Conservation (phyloP, 2,113 vertebrate genomes). For the Rallus limicola region DNA sequence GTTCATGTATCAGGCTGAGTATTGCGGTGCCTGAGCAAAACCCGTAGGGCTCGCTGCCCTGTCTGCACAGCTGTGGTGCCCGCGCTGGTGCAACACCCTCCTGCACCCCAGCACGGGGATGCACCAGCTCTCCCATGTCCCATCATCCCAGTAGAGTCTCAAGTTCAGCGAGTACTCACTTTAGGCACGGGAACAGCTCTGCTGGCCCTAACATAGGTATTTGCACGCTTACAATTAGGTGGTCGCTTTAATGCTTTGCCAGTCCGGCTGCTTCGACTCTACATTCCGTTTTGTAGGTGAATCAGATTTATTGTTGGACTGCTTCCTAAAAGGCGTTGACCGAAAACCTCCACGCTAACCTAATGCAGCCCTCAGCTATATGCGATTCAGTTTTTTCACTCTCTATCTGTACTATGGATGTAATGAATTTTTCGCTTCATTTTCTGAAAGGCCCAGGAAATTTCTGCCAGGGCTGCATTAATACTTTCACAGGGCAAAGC, state of each 20-base stretch:
- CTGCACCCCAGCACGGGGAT: accelerated
- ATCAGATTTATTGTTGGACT: not conserved
- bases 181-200: not conserved
- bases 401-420: not conserved
- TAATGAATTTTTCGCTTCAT: not conserved
- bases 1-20: accelerated
- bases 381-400: not conserved
- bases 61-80: not conserved
- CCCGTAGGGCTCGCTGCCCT: not conserved
- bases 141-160: not conserved
- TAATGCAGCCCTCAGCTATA: not conserved
- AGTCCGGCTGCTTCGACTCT: not conserved
- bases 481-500: not conserved
- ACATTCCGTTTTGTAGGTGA: not conserved
- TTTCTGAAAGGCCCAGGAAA: not conserved
- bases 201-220: not conserved
- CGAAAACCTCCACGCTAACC: not conserved
- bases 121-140: not conserved
- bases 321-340: not conserved
- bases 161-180: not conserved
- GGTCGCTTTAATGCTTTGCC: not conserved
- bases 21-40: not conserved
- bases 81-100: accelerated
- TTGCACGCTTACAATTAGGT: not conserved
- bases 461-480: not conserved